These are phyloP conservation scores for Gymnopithys bicolor DNA, from an alignment of 2,797 vertebrate species.

Conservation along the genomic window DNA sequence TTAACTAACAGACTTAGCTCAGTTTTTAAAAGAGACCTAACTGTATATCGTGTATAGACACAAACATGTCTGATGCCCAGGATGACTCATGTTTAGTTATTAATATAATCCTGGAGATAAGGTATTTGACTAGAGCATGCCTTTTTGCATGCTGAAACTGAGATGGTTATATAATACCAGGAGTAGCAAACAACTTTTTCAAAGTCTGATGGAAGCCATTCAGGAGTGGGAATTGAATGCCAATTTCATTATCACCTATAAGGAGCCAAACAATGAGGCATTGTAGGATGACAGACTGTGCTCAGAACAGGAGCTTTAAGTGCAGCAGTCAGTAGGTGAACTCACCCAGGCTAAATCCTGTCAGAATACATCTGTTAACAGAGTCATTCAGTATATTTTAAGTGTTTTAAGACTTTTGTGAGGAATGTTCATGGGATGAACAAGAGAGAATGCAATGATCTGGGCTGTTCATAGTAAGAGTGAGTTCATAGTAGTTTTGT, in stretches of 20 bases:
- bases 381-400: neutral
- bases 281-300: neutral
- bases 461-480: neutral
- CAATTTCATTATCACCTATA: conserved; percentile 23
- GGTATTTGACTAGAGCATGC: conserved; percentile 61
- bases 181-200: conserved; percentile 52
- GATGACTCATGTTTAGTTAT: conserved; percentile 51
- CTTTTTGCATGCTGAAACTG: conserved; percentile 51
- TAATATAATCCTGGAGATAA: conserved; percentile 65
- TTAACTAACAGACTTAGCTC: neutral
- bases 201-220: conserved; percentile 46
- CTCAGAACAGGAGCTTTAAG: neutral
- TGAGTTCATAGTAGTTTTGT: neutral
- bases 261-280: conserved; percentile 31
- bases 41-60: neutral
- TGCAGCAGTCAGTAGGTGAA: neutral
- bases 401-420: neutral
- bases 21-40: neutral
- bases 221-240: neutral
- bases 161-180: conserved; percentile 51
- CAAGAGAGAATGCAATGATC: neutral
- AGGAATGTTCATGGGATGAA: neutral
- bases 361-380: neutral
- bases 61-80: conserved; percentile 5
- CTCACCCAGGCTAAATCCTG: neutral